These are phyloP conservation scores for Neoarius graeffei DNA, from an alignment of 2,113 vertebrate genomes.

Conservation along the genomic window DNA sequence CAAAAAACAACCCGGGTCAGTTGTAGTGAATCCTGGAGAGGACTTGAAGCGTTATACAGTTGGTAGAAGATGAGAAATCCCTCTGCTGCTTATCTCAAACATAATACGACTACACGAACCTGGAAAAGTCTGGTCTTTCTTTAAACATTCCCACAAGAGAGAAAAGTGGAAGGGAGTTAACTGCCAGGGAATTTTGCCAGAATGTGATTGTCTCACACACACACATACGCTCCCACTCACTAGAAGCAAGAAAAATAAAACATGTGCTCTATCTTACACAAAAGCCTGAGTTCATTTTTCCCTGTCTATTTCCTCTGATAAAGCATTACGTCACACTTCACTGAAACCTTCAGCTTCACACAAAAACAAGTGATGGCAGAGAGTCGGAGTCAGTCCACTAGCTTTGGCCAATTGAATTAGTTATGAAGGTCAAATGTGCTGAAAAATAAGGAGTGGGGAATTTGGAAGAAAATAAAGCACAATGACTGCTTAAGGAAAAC, in stretches of 20 bases:
- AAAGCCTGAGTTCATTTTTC: constrained; percentile 9
- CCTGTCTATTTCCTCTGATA: constrained; percentile 34
- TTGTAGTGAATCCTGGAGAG: neutral
- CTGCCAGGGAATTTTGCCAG: constrained; percentile 28
- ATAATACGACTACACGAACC: neutral
- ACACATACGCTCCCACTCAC: neutral
- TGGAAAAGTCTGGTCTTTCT: constrained; percentile 12
- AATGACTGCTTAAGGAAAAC: neutral
- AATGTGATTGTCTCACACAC: constrained; percentile 3
- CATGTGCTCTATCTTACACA: neutral
- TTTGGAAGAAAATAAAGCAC: neutral
- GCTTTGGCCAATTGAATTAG: neutral
- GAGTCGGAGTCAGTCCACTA: neutral
- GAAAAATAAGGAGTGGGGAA: neutral
- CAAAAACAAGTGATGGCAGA: constrained; percentile 18
- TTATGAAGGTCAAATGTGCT: constrained; percentile 4
- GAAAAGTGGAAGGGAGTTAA: neutral
- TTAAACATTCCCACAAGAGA: constrained; percentile 25
- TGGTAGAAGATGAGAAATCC: neutral
- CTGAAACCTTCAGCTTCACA: neutral
- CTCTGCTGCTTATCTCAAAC: neutral
- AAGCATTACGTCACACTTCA: constrained; percentile 5
- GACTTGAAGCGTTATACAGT: neutral
- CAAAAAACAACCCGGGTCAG: neutral
- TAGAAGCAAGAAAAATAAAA: constrained; percentile 18